Base-by-base conservation (phyloP, 2,888 invertebrate species). In the Eilema sororculum region DNA sequence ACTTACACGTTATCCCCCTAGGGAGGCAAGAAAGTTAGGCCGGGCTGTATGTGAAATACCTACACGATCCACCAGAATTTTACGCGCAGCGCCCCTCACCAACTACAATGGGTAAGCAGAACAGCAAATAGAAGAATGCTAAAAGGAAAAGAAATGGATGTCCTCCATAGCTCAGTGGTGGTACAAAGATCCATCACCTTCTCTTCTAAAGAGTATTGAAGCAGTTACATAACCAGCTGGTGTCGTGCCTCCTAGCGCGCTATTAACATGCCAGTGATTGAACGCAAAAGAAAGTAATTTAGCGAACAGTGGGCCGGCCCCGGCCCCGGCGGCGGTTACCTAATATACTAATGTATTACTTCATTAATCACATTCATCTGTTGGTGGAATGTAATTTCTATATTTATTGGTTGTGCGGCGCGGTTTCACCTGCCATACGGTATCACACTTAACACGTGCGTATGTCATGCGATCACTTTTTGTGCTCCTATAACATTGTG, bases 151-250 rank as follows among this genome's bases (percentile, higher is more conserved):
- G 33, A 37, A 37, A 37, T 37, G 12, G 12, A 37, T 37, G 33
- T 6, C 33, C 33, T 33, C 33, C 37, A 37, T 37, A 41, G 16
- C 41, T 41, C 41, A 41, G 16, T 20, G 46, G 41, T 46, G 5
- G 24, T 25, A 1, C 24, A 12, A 22, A 22, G 12, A 2, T 9
- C 12, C 57, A 24, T 57, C 57, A 24, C 58, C 25, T 25, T 25
- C 25, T 58, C 58, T 25, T 58, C 58, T 25, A 25, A n/a, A 13
- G 25, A 3, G 16, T 25, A 58, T 4, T 58, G 58, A 56, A 65
- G 22, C 30, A 22, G 37, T 69, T 65, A 69, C 13, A 66, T 66
- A 70, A 62, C 30, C 62, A 66, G 30, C 25, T 37, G 20, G 20
- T 63, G 20, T 57, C 41, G 24, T 22, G 33, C 57, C 56, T 41